phyloP scores from a whole-genome alignment of 2,888 invertebrate genomes.

The Tipula helvola region DNA sequence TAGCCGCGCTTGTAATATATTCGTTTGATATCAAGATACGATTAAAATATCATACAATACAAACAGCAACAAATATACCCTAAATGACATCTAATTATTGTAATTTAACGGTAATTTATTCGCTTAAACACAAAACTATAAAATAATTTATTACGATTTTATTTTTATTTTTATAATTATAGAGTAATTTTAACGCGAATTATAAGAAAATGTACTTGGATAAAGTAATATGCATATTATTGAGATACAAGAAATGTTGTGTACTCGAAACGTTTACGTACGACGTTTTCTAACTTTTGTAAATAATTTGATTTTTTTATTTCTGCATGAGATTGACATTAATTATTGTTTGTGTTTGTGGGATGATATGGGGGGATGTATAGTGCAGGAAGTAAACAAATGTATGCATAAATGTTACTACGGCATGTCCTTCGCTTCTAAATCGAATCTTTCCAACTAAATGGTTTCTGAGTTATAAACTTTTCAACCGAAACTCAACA shows the following conservation, averaged over 20 bases:
- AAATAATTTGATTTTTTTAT: too few species aligned
- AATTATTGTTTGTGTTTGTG: too few species aligned
- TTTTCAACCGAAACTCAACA: too few species aligned
- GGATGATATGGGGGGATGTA: too few species aligned
- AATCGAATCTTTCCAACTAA: too few species aligned
- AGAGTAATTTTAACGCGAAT: background rate
- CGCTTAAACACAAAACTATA: background rate
- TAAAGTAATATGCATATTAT: background rate
- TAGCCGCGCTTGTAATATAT: background rate
- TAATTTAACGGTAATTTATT: background rate
- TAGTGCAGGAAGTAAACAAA: too few species aligned
- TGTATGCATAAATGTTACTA: too few species aligned
- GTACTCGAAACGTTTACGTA: background rate
- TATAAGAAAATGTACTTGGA: background rate
- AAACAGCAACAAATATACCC: background rate
- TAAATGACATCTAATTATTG: background rate
- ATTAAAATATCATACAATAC: background rate
- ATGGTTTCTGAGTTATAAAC: too few species aligned
- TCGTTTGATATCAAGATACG: background rate
- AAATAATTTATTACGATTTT: background rate
- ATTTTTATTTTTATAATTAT: background rate
- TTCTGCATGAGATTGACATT: background rate
- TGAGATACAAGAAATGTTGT: background rate
- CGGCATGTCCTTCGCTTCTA: too few species aligned
- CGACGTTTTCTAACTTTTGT: background rate